These are phyloP conservation scores for Leptosomus discolor DNA, from an alignment of 2,113 vertebrate genomes.

Conservation along the genomic window DNA sequence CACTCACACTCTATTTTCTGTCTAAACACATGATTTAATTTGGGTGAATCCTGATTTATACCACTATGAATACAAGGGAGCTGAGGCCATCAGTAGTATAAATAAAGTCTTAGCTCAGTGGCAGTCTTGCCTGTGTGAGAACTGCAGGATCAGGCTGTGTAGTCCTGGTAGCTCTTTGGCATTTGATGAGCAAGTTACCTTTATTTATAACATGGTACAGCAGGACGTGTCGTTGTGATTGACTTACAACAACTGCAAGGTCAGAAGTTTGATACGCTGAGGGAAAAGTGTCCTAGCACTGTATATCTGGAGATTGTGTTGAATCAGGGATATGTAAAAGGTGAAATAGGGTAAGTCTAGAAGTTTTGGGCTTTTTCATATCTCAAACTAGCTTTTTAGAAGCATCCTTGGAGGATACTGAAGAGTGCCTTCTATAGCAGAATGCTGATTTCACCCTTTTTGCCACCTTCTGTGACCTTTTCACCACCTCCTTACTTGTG, in stretches of 20 bases:
- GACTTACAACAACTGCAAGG: slow-evolving; percentile 62
- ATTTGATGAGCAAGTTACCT: slow-evolving; percentile 59
- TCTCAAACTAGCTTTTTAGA: background rate
- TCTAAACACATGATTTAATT: background rate
- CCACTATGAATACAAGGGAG: background rate
- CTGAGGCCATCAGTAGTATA: background rate
- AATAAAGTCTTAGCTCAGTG: background rate
- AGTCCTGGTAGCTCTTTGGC: background rate
- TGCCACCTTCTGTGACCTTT: slow-evolving; percentile 19
- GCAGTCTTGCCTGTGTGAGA: background rate
- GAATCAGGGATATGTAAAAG: slow-evolving; percentile 52
- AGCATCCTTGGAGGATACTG: slow-evolving; percentile 19
- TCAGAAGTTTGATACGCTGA: slow-evolving; percentile 47
- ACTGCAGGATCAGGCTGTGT: background rate
- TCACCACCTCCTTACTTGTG: background rate
- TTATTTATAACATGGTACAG: slow-evolving; percentile 68
- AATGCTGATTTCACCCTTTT: slow-evolving; percentile 30
- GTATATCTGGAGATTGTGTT: slow-evolving; percentile 40
- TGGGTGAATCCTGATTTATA: slow-evolving; percentile 13
- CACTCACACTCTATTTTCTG: background rate
- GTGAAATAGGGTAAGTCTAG: slow-evolving; percentile 19
- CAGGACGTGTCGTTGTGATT: slow-evolving; percentile 16
- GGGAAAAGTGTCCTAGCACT: slow-evolving; percentile 12
- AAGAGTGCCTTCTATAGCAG: background rate
- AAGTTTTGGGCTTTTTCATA: background rate